Conservation (phyloP, 2,888 invertebrate species). For the Rhodophaea formosa region DNA sequence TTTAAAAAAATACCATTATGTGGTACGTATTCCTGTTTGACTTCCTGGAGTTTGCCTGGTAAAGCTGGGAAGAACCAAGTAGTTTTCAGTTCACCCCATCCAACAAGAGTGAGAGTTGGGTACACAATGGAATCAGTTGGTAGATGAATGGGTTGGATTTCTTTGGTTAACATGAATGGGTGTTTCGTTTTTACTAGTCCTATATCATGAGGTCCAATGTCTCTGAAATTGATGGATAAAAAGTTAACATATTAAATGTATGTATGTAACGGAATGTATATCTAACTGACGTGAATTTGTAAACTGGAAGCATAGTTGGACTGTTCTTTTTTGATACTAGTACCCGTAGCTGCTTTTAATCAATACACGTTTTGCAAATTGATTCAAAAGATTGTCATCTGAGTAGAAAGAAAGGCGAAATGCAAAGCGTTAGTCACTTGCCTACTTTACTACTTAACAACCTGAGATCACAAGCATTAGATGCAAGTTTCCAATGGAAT, state of each 20-base stretch:
- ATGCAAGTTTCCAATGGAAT: no score
- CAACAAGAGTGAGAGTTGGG: slow-evolving; percentile 55
- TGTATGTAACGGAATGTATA: no score
- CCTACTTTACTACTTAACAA: no score
- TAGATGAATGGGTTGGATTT: slow-evolving; percentile 67
- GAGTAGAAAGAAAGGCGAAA: no score
- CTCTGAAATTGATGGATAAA: slow-evolving; percentile 42
- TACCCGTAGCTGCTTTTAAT: no score
- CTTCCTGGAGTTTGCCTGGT: slow-evolving; percentile 69
- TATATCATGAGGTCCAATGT: slow-evolving; percentile 76
- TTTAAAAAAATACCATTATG: slow-evolving; percentile 56
- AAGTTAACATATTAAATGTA: background rate
- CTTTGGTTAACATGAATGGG: slow-evolving; percentile 54
- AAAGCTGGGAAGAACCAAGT: slow-evolving; percentile 57
- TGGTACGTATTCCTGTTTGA: slow-evolving; percentile 59
- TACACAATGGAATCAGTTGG: slow-evolving; percentile 46
- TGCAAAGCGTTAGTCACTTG: no score
- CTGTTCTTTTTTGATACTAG: no score
- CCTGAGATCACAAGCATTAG: no score
- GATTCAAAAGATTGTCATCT: no score
- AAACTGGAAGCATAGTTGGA: no score
- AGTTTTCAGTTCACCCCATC: slow-evolving; percentile 75
- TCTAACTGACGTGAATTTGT: no score
- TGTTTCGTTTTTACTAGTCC: slow-evolving; percentile 66
- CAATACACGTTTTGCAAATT: no score